Base-by-base conservation (phyloP, 1,140 invertebrate species). In the Papilio polytes region DNA sequence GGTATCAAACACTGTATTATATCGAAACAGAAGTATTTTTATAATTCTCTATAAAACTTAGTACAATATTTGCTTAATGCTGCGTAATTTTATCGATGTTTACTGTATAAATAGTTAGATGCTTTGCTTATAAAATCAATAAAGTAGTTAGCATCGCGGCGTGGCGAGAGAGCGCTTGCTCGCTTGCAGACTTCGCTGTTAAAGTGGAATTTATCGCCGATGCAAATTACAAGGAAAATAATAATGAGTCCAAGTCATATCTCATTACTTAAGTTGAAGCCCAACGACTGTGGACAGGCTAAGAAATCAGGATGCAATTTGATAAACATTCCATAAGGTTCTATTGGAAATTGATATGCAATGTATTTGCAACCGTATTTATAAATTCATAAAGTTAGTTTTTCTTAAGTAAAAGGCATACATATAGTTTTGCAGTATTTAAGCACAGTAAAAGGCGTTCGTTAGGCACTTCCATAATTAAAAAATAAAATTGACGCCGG, bases 381-480 rank as follows among this genome's bases (percentile, higher is more conserved):
- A 1, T 7, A 41, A 41, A 2, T 0, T 0, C 6, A 44, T 80
- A 87, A 78, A 63, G 83, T 85, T 78, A 8, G 73, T 41, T 84
- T 89, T 41, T 72, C 81, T 20, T 20, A 13, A 13, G 31, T 12
- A 13, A 41, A 63, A 51, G 53, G 51, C 12, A 59, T 76, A 81
- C 82, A 81, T 77, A 48, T 81, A 53, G 51, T 83, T 82, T 81
- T 80, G 9, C 18, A 74, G 56, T 59, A 59, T 20, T 15, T n/a
- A 74, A 53, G 63, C 66, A 66, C 44, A 83, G 82, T 81, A 84
- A 83, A 85, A 90, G 88, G 88, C 86, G 85, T 94, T 94, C 91
- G 94, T 94, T 94, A 94, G 88, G 85, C 85, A 88, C 87, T 90
- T 91, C 83, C 90, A 93, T 95, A 95, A 95, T 95, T 94, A 94